These are phyloP conservation scores for Iphiclides podalirius DNA, from an alignment of 2,888 invertebrate genomes.

Conservation along the genomic window DNA sequence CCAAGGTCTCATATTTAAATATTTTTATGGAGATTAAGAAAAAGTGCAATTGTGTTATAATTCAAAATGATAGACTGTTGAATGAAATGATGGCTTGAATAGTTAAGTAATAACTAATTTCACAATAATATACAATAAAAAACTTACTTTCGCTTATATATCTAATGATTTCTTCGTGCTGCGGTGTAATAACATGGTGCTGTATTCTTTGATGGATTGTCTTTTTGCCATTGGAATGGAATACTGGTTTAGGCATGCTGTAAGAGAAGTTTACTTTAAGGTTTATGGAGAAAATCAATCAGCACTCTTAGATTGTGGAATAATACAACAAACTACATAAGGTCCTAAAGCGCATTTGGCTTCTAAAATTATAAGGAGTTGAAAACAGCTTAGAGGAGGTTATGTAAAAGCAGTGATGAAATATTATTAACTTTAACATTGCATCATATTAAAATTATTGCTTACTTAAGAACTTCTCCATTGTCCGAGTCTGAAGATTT, in stretches of 20 bases:
- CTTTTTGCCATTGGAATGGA: conserved; percentile 85
- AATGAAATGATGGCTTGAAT: no score
- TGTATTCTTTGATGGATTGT: conserved; percentile 81
- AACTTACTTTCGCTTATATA: conserved; percentile 92
- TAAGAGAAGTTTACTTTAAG: conserved; percentile 40
- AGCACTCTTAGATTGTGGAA: neutral
- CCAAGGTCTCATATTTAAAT: no score
- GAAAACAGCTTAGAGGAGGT: conserved; percentile 50
- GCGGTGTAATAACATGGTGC: conserved; percentile 83
- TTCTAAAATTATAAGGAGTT: neutral
- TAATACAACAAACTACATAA: conserved; percentile 1
- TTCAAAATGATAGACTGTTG: no score
- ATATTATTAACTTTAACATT: conserved; percentile 43
- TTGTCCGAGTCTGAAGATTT: conserved; percentile 84
- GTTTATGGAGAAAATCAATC: neutral
- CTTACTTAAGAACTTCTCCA: conserved; percentile 84
- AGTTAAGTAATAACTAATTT: no score
- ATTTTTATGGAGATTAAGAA: no score
- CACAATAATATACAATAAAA: no score
- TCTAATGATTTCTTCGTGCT: conserved; percentile 92
- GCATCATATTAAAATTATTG: conserved; percentile 35
- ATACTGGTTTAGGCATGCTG: conserved; percentile 90
- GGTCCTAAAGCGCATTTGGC: no score
- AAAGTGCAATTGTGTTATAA: no score
- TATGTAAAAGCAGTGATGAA: conserved; percentile 75